phyloP scores from a whole-genome alignment of 1,140 invertebrate species.

The Drosophila triauraria region DNA sequence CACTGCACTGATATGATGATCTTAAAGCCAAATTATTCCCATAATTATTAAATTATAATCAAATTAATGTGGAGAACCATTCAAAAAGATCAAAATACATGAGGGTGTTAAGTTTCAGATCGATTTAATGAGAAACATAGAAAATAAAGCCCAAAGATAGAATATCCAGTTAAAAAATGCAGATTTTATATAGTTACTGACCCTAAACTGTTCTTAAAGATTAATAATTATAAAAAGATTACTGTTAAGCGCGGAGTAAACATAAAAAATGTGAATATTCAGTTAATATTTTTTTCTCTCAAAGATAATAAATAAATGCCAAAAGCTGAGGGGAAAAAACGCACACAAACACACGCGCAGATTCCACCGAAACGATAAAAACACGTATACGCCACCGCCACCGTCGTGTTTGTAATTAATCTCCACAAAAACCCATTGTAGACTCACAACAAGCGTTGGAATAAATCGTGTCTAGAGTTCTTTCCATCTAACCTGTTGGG shows the following conservation, averaged over 20 bases:
- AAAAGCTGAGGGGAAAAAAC: conserved; percentile 10
- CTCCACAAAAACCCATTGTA: neutral
- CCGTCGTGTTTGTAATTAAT: conserved; percentile 19
- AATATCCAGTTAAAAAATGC: neutral
- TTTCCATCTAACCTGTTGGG: neutral
- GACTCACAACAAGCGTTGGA: conserved; percentile 14
- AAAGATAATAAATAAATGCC: conserved; percentile 6
- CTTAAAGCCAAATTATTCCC: no score
- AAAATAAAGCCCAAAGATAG: neutral
- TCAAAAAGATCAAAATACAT: neutral
- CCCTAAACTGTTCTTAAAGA: neutral
- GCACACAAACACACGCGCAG: conserved; percentile 1
- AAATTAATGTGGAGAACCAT: rapidly evolving
- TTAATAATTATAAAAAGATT: neutral
- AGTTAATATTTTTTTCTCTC: neutral
- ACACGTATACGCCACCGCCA: conserved; percentile 19
- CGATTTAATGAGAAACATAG: neutral
- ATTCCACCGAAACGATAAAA: conserved; percentile 21
- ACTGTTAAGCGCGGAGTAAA: neutral
- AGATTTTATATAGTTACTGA: neutral
- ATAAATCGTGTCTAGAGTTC: neutral
- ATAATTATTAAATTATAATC: neutral
- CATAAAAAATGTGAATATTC: neutral
- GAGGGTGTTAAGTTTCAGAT: neutral
- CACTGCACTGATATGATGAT: neutral